Base-by-base conservation (phyloP, 2,888 invertebrate species). In the Drosophila nigritarsus region DNA sequence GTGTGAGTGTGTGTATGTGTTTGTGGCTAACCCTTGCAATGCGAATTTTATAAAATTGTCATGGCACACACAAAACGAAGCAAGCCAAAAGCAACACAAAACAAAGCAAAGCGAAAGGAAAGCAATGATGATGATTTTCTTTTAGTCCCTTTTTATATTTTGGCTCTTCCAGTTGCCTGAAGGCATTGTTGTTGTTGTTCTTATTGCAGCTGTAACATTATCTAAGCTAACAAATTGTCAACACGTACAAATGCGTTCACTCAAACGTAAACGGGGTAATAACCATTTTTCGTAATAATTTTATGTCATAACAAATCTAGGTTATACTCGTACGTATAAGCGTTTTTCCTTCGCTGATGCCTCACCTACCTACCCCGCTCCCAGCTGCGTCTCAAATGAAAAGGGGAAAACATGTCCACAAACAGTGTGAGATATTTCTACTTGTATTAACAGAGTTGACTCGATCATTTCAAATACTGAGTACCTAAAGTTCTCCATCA, bases 251-350 rank as follows among this genome's bases (percentile, higher is more conserved):
- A 91, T 90, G 87, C 90, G 89, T 90, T 91, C 90, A 90, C 84
- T 91, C 91, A 91, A 91, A 91, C 86, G 86, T 90, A 91, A 91
- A 91, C 91, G 91, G 90, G 90, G 91, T 91, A 91, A 91, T 91
- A 91, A 91, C 84, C 89, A 90, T 91, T 90, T 91, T 89, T 85
- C 82, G 83, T 87, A 81, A 89, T 90, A 91, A 90, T 91, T 89
- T 87, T 83, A 82, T 90, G 90, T 91, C 90, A 89, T 82, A 90
- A 88, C 88, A 91, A 91, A 91, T 91, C 91, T 91, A 80, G 90
- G 90, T 91, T 90, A 89, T 78, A 74, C 64, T 53, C 56, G 49
- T 64, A 70, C 59, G 36, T 60, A 54, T 45, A 64, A 64, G 40
- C 59, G 51, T 29, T 55, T 56, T 54, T 54, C 32, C 13, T 29